phyloP scores from a whole-genome alignment of 2,888 invertebrate species.

The Adineta ricciae region DNA sequence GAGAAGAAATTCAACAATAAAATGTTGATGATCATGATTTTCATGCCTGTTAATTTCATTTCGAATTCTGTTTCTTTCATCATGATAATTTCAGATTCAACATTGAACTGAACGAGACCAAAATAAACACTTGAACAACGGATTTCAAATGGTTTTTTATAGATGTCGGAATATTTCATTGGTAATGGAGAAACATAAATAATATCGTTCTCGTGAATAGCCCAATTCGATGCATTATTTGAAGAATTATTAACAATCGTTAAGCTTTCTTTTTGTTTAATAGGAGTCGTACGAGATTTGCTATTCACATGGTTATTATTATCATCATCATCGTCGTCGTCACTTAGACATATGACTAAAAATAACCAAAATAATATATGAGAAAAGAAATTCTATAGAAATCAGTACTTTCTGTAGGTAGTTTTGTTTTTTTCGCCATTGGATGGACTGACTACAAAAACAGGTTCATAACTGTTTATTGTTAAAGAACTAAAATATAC shows the following conservation, averaged over 20 bases:
- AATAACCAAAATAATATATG: not conserved
- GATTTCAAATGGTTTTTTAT: not conserved
- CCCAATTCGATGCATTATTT: not conserved
- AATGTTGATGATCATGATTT: not conserved
- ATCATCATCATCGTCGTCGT: not conserved
- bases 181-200: not conserved
- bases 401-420: not conserved
- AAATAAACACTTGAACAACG: not conserved
- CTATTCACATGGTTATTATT: not conserved
- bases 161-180: not conserved
- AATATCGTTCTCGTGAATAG: not conserved
- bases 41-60: not conserved
- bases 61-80: constrained; percentile 9
- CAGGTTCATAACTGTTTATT: not conserved
- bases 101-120: not conserved
- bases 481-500: too few relatives aligned
- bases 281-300: not conserved
- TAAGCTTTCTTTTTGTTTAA: not conserved
- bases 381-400: not conserved
- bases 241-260: not conserved
- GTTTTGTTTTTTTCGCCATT: not conserved
- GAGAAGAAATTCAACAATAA: not conserved
- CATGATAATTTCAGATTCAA: not conserved
- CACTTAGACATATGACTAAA: constrained; percentile 8
- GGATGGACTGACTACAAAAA: not conserved